phyloP scores from a whole-genome alignment of 2,797 vertebrate genomes.

The Pempheris klunzingeri region DNA sequence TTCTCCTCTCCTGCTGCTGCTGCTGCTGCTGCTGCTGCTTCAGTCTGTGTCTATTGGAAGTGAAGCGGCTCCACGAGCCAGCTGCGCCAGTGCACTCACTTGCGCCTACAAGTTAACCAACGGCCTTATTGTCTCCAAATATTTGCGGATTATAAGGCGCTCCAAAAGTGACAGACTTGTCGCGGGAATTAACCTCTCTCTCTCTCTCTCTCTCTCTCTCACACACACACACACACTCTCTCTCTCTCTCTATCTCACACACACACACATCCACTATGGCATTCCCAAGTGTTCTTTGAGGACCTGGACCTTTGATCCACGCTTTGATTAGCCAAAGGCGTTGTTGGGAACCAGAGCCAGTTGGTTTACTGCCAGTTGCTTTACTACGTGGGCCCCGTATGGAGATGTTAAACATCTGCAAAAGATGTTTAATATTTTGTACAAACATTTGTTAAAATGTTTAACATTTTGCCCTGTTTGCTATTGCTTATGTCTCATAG shows the following conservation, averaged over 20 bases:
- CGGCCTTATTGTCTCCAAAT: constrained; percentile 6
- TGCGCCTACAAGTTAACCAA: neutral
- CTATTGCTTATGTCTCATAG: neutral
- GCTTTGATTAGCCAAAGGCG: neutral
- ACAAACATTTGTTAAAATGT: no score
- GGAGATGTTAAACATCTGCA: neutral
- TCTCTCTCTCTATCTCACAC: neutral
- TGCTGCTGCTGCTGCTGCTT: no score
- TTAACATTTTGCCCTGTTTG: neutral
- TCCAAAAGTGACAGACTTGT: constrained; percentile 14
- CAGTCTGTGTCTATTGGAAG: neutral
- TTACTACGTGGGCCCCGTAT: neutral
- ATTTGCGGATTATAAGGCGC: constrained; percentile 12
- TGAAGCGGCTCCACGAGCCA: neutral
- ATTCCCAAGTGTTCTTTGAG: neutral
- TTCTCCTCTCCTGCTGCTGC: no score
- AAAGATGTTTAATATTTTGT: neutral
- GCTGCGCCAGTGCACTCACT: neutral
- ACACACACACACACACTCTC: no score
- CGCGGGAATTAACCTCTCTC: neutral
- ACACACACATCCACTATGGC: neutral
- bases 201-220: neutral
- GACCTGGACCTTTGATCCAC: constrained; percentile 8
- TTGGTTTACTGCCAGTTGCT: neutral
- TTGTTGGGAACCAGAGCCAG: neutral